These are phyloP conservation scores for Tokudaia tokunoshimensis DNA, from an alignment of 2,797 vertebrate genomes.

Conservation along the genomic window DNA sequence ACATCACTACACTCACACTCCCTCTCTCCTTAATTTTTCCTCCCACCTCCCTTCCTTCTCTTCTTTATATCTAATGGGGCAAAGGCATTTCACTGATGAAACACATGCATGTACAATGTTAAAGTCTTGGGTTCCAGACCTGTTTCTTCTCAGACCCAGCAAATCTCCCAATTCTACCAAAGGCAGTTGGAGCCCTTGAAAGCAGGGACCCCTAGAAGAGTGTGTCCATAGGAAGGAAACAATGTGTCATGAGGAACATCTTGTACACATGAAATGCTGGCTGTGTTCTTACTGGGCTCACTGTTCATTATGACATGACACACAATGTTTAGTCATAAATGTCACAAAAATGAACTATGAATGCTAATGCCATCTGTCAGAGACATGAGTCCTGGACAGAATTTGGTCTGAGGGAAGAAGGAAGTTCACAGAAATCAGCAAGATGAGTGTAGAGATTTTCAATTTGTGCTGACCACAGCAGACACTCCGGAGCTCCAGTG, in stretches of 20 bases:
- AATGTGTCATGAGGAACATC: neutral
- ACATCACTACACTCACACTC: no score
- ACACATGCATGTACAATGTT: neutral
- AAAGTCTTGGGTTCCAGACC: neutral
- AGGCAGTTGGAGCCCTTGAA: neutral
- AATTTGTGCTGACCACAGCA: neutral
- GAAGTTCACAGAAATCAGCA: neutral
- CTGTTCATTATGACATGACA: slow-evolving; percentile 30
- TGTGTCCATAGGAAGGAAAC: neutral
- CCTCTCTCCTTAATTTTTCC: neutral
- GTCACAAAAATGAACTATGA: slow-evolving; percentile 66
- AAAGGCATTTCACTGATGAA: neutral
- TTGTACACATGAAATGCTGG: neutral
- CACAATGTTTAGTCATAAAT: slow-evolving; percentile 63
- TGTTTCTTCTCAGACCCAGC: slow-evolving; percentile 46
- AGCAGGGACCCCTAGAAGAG: neutral
- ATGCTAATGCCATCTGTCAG: slow-evolving; percentile 59
- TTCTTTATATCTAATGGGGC: neutral
- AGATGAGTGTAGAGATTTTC: neutral
- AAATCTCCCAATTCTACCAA: neutral
- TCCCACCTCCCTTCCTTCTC: neutral
- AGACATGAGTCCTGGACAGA: slow-evolving; percentile 38
- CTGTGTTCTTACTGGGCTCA: neutral
- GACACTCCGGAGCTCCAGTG: neutral
- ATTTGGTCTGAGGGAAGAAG: neutral